Evolutionary conservation across 2,113 vertebrate species (phyloP).

Genomic region (Daubentonia madagascariensis): DNA sequence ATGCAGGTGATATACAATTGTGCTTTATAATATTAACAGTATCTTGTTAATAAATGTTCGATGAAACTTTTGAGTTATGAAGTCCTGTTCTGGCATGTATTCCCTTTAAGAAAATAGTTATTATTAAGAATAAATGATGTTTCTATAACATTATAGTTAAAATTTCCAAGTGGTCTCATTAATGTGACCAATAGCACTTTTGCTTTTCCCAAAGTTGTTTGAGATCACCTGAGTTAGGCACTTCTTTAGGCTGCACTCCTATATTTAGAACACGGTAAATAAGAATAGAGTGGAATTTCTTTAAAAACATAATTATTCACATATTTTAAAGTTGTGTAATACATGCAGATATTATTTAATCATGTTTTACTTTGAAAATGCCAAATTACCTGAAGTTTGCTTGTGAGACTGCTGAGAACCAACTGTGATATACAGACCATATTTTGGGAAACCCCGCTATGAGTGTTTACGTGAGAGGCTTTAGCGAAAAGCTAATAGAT

Average conservation of each 20-base stretch:
- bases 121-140: not conserved
- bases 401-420: not conserved
- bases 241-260: not conserved
- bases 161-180: not conserved
- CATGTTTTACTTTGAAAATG: constrained; percentile 16
- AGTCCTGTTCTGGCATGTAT: not conserved
- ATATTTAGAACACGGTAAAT: not conserved
- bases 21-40: not conserved
- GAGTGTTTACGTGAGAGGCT: not conserved
- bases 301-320: not conserved
- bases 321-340: not conserved
- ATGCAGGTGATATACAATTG: not conserved
- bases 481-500: not conserved
- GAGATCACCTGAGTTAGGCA: not conserved
- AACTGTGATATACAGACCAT: not conserved
- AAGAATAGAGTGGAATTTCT: not conserved
- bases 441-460: not conserved
- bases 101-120: not conserved
- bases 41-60: not conserved
- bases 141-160: not conserved
- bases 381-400: not conserved
- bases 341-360: not conserved
- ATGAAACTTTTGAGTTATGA: not conserved
- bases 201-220: not conserved
- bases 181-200: not conserved